Percentiles rank a stretch among this genome's conserved stretches.
phyloP scores from a whole-genome alignment of 2,113 vertebrate genomes.

The Zosterops japonicus region DNA sequence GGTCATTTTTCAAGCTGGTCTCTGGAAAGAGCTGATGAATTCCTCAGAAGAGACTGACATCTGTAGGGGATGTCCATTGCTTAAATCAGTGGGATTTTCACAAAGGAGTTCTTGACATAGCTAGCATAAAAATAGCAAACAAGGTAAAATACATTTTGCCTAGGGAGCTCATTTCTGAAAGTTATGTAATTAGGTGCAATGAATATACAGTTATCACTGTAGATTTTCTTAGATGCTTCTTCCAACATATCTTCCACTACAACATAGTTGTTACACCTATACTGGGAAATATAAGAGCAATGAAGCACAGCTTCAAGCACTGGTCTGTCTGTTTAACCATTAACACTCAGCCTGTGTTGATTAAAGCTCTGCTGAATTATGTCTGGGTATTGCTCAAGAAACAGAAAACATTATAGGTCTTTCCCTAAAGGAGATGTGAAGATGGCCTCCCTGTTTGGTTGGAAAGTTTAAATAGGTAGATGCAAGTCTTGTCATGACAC shows the following conservation, averaged over 20 bases:
- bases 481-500: not conserved
- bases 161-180: not conserved
- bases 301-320: not conserved
- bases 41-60: not conserved
- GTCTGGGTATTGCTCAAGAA: not conserved
- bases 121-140: not conserved
- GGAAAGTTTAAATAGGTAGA: not conserved
- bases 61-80: not conserved
- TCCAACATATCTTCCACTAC: not conserved
- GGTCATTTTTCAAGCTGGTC: not conserved
- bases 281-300: not conserved
- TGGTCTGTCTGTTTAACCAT: not conserved
- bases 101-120: not conserved
- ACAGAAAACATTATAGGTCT: not conserved
- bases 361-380: not conserved
- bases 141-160: not conserved
- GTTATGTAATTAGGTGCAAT: not conserved
- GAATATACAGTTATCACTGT: not conserved
- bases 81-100: not conserved
- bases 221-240: not conserved
- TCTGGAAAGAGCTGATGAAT: not conserved
- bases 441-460: not conserved
- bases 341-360: not conserved
- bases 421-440: not conserved
- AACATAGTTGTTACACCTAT: not conserved